These are phyloP conservation scores for Salvator merianae DNA, from an alignment of 2,113 vertebrate genomes.

Conservation along the genomic window DNA sequence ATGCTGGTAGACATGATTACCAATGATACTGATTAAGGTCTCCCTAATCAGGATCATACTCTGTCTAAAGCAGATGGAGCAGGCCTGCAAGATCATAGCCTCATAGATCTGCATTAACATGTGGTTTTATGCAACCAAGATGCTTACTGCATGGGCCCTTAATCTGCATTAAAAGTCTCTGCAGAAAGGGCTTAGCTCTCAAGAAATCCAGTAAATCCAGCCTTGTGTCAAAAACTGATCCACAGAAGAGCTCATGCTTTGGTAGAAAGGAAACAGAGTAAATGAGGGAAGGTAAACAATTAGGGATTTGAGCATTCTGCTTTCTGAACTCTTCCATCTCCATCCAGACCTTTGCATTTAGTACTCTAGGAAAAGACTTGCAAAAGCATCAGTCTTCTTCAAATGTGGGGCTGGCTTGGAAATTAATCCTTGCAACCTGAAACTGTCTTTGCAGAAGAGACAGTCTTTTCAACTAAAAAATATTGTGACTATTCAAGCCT, in stretches of 20 bases:
- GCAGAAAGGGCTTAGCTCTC: too few species aligned
- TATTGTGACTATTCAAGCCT: neutral
- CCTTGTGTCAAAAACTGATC: neutral
- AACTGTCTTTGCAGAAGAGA: neutral
- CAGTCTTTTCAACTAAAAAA: neutral
- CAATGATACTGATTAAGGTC: too few species aligned
- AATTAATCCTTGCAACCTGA: neutral
- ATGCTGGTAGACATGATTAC: too few species aligned
- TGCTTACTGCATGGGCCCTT: too few species aligned
- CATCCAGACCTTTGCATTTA: neutral
- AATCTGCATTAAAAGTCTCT: too few species aligned
- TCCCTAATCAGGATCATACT: too few species aligned
- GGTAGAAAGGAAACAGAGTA: too few species aligned
- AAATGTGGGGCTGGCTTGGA: neutral
- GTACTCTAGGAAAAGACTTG: neutral
- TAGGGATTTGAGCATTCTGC: neutral
- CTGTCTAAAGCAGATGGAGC: too few species aligned
- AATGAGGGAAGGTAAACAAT: neutral
- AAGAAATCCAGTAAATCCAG: neutral
- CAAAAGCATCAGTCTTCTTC: neutral
- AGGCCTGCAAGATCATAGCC: too few species aligned
- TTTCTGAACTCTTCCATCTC: neutral
- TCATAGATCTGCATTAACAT: too few species aligned
- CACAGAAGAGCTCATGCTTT: neutral
- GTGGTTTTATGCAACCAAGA: too few species aligned